Conservation (phyloP, 2,113 vertebrate species). For the Xyrauchen texanus region DNA sequence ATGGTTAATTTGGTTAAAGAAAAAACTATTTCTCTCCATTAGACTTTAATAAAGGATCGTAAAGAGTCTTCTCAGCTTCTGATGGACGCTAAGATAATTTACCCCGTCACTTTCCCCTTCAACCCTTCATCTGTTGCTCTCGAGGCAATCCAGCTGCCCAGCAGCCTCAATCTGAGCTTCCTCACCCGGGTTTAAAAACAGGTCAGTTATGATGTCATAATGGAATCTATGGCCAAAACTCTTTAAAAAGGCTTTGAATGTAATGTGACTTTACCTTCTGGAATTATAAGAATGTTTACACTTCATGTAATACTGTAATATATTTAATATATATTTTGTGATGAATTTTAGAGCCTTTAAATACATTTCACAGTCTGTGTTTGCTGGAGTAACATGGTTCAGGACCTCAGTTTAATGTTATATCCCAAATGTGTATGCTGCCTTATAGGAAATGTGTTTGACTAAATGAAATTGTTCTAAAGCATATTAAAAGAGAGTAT, state of each 20-base stretch:
- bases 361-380: too few relatives aligned
- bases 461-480: too few relatives aligned
- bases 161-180: constrained; percentile 89
- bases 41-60: constrained; percentile 87
- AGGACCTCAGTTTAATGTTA: too few relatives aligned
- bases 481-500: too few relatives aligned
- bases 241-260: background rate
- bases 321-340: too few relatives aligned
- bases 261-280: background rate
- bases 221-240: background rate
- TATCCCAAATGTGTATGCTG: too few relatives aligned
- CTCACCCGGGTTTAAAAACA: constrained; percentile 79
- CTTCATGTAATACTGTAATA: too few relatives aligned
- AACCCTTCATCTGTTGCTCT: constrained; percentile 88
- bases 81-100: constrained; percentile 93
- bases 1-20: background rate
- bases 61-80: constrained; percentile 88
- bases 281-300: too few relatives aligned
- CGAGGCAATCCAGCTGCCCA: constrained; percentile 93
- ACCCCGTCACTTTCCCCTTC: constrained; percentile 87
- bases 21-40: background rate
- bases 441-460: too few relatives aligned
- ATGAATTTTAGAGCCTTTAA: too few relatives aligned
- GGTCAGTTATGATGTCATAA: background rate
- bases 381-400: too few relatives aligned